Evolutionary conservation across 23 tunicate species (phyloP), one percentile per base, ranked within the genome.

Genomic region (Oikopleura dioica): DNA sequence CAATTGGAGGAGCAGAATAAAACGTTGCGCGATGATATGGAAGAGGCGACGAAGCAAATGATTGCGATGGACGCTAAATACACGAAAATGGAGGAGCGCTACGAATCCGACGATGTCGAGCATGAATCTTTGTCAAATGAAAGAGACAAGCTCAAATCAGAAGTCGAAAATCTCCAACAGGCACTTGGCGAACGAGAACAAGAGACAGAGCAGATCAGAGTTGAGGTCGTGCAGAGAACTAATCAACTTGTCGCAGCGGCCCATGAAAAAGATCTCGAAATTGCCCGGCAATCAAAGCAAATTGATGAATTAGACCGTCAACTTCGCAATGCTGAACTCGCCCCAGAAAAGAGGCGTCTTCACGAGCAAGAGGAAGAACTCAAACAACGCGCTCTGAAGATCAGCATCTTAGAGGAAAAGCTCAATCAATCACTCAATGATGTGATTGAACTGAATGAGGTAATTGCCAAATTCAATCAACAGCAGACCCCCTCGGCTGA

Each of bases 391-490:
- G 26, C 16, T 2, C 29, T 2, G 26, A 28, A 63, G 16, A 31
- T 21, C 16, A 28, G 26, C 16, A 16, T 63, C 26, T 16, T 63
- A 31, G 72, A 63, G 33, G 72, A 63, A 2, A 63, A 63, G 38
- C 72, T 89, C 32, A 78, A 77, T 1, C 82, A 51, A 34, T 37
- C 79, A n/a, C 75, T 59, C 28, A 33, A 50, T 4, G 86, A 84
- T 36, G 1, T 82, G 36, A 79, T 84, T 55, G 76, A 59, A 36
- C n/a, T 35, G 2, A 84, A 82, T 37, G 83, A 79, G 35, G 78
- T 84, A 75, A 82, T 69, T 32, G 96, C 84, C 72, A 78, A 81
- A 36, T 68, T 35, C 21, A 89, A 89, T 79, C 85, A 84, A 33
- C 34, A 24, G 0, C 1, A 21, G 23, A 32, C 76, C 16, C 75